Evolutionary conservation across 2,797 vertebrate species (phyloP), one percentile per base, ranked within the genome.

Genomic region (Sebastes minor): DNA sequence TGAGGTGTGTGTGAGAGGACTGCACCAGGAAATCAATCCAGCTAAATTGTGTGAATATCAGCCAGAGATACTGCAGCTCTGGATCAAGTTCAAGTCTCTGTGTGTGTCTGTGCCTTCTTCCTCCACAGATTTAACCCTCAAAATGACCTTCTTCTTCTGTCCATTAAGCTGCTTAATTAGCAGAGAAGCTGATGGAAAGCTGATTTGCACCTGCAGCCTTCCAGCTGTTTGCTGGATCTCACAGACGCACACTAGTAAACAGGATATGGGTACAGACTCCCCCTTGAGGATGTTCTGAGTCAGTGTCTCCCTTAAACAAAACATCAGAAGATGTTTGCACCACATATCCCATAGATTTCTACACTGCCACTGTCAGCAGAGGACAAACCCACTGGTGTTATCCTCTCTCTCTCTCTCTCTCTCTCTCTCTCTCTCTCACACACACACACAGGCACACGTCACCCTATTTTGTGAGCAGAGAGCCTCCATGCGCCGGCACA

Each of bases 141-240:
- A 74, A 87, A 80, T 23, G 80, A 87, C 88, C 88, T 89, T 85
- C 60, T 38, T 80, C 78, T 49, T 80, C 78, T 83, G 81, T 64
- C 77, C 81, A 89, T 91, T 91, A 92, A 90, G 84, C 88, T 71
- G 88, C 84, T 90, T 90, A 91, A 93, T 94, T 88, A 81, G 82
- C 72, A 85, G 83, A 73, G 81, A 84, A 86, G 78, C 74, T 71
- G 80, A 84, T 76, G 71, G 75, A 80, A 74, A 84, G 74, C 86
- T 82, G 80, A 91, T 89, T 68, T 83, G 63, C 81, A 91, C 73
- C 83, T 88, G 82, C 71, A 91, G 80, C 61, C 32, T 25, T 89
- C 86, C 87, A 90, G 92, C 89, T 91, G 80, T 90, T 89, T 80
- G 62, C 64, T 46, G 4, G 20, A 60, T 73, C 78, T 63, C 67